Percentiles rank a stretch among this genome's conserved stretches.
Evolutionary conservation across 2,797 vertebrate genomes (phyloP).

Genomic region (Takifugu rubripes): DNA sequence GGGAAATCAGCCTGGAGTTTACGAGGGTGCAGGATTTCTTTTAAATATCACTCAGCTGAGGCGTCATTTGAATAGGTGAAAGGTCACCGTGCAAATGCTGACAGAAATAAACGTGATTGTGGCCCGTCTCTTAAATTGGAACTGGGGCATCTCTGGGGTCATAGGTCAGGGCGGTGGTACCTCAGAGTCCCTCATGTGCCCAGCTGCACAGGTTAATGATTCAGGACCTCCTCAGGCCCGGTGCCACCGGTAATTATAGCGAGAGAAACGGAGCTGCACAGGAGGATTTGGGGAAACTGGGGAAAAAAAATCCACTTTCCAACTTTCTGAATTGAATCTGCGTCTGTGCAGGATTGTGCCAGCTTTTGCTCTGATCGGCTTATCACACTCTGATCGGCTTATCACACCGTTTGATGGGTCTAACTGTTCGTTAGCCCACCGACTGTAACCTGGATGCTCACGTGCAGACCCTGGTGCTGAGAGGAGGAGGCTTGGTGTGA

Average conservation of each 20-base stretch:
- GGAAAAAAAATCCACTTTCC: constrained; percentile 1
- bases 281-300: constrained; percentile 23
- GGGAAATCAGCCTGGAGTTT: neutral
- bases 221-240: constrained; percentile 61
- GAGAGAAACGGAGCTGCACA: constrained; percentile 36
- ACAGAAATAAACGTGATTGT: neutral
- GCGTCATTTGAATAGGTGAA: neutral
- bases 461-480: constrained; percentile 35
- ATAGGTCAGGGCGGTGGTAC: constrained; percentile 36
- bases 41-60: neutral
- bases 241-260: constrained; percentile 68
- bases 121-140: constrained; percentile 29
- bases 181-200: constrained; percentile 56
- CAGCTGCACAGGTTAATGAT: constrained; percentile 75
- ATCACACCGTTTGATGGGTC: constrained; percentile 4
- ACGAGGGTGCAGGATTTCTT: neutral
- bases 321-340: neutral
- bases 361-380: no score
- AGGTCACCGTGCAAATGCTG: neutral
- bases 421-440: constrained; percentile 21
- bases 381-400: no score
- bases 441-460: constrained; percentile 17
- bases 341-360: neutral
- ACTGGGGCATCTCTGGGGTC: constrained; percentile 46
- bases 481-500: constrained; percentile 47